Base-by-base conservation (phyloP, 2,797 vertebrate species). In the Melanotaenia pygmaea region DNA sequence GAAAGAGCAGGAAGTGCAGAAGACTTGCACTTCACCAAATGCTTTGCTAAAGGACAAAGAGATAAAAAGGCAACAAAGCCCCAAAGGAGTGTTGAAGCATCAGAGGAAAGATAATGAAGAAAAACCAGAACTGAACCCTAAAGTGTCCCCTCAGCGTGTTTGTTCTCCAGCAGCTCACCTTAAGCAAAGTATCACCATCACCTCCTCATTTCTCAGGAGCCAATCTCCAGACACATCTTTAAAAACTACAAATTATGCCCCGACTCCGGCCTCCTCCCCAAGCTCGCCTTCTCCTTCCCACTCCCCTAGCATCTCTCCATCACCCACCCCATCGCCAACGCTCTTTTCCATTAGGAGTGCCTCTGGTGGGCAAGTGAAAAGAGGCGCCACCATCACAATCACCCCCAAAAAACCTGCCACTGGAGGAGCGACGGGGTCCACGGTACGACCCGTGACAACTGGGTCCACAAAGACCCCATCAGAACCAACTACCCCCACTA, bases 371-470 rank as follows among this genome's bases (percentile, higher is more conserved):
- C 80, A 88, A 24, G 95, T 91, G 28, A 96, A 94, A 79, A 94
- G 95, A 59, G 97, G 97, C 2, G 92, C 94, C 77, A 98, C 97
- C 74, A 95, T 98, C 76, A 97, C 97, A 0, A 95, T 97, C 84
- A 94, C 89, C 67, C 96, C 96, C 5, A 94, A 93, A 74, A 94
- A 92, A 65, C 5, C 79, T 20, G 75, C 59, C 0, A 62, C 8
- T 4, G 73, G 14, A 13, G 66, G 47, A 14, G 58, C 20, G 1
- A 51, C 18, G 0, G 81, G 45, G 18, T 45, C 82, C 7, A 5
- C 81, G 3, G 8, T 56, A 1, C 79, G 18, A 0, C 50, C 71
- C 12, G 54, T 69, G 0, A 14, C 69, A 3, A 57, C 64, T 1
- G 70, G 56, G 47, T 35, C 63, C 80, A 1, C 80, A 13, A 91